Evolutionary conservation across 1,140 invertebrate genomes (phyloP).

Genomic region (Cylas formicarius): DNA sequence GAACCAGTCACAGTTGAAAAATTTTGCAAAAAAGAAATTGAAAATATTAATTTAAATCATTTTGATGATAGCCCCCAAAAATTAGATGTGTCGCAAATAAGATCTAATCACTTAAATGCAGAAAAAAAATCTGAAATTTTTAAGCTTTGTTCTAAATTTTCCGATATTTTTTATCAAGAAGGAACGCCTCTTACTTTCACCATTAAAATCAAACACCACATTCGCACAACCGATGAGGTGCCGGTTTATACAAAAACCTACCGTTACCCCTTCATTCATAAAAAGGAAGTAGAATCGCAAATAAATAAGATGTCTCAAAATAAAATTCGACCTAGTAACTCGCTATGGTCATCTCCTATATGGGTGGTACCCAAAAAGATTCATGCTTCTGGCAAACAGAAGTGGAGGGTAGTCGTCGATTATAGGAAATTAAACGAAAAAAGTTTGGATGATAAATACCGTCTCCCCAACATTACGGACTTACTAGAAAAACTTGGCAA

Average conservation of each 20-base stretch:
- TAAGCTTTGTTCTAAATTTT: constrained; percentile 22
- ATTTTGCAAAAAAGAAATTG: background rate
- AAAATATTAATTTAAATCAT: constrained; percentile 3
- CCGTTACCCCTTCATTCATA: constrained; percentile 32
- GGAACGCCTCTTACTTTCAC: constrained; percentile 19
- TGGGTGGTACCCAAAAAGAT: constrained; percentile 23
- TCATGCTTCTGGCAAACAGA: constrained; percentile 25
- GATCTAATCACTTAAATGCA: constrained; percentile 11
- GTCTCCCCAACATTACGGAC: constrained; percentile 24
- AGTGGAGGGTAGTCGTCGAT: constrained; percentile 25
- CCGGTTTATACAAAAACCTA: constrained; percentile 37
- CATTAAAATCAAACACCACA: constrained; percentile 28
- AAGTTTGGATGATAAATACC: constrained; percentile 19
- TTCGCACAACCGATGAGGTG: constrained; percentile 28
- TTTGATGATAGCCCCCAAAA: constrained; percentile 3
- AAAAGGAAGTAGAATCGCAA: constrained; percentile 36
- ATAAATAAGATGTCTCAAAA: constrained; percentile 31
- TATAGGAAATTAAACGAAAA: constrained; percentile 23
- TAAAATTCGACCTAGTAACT: constrained; percentile 3
- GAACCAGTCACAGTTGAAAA: background rate
- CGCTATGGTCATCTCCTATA: constrained; percentile 8
- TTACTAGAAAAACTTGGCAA: constrained; percentile 40
- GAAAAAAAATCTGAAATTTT: constrained; percentile 18
- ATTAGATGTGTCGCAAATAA: constrained; percentile 3
- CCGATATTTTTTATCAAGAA: constrained; percentile 24